Percentiles rank a stretch among this genome's conserved stretches.
Evolutionary conservation across 2,797 vertebrate species (phyloP).

Genomic region (Danio tinwini): DNA sequence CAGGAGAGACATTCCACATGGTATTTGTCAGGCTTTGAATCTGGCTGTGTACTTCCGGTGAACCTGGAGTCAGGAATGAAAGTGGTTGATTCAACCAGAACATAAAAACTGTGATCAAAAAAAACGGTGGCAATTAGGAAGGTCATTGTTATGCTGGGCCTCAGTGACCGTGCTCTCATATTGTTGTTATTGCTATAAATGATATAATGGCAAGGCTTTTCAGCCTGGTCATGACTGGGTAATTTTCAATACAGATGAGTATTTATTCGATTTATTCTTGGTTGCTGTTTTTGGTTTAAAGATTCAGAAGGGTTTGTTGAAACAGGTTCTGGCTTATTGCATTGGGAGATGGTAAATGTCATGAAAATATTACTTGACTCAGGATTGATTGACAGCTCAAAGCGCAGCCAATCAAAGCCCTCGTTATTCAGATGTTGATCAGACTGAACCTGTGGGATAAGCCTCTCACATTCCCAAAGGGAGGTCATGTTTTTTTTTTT

Average conservation of each 20-base stretch:
- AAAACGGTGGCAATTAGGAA: background rate
- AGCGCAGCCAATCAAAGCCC: constrained; percentile 45
- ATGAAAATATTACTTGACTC: constrained; percentile 5
- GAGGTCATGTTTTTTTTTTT: constrained; percentile 21
- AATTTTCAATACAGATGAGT: background rate
- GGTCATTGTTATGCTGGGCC: background rate
- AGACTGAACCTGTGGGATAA: constrained; percentile 25
- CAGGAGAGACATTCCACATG: constrained; percentile 7
- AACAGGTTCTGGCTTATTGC: background rate
- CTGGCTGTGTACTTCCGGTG: constrained; percentile 33
- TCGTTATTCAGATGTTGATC: constrained; percentile 51
- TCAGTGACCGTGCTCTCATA: background rate
- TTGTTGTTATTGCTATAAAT: background rate
- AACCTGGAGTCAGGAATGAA: constrained; percentile 43
- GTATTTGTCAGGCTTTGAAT: constrained; percentile 15
- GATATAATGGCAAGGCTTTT: background rate
- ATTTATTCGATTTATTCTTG: background rate
- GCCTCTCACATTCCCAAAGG: constrained; percentile 30
- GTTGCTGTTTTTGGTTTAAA: background rate
- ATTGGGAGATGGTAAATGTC: background rate
- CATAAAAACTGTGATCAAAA: background rate
- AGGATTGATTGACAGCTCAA: constrained; percentile 35
- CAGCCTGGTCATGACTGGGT: background rate
- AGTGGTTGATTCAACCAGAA: background rate
- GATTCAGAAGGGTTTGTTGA: background rate